Conservation (phyloP, 2,888 invertebrate species). For the Stegana nigrithorax region DNA sequence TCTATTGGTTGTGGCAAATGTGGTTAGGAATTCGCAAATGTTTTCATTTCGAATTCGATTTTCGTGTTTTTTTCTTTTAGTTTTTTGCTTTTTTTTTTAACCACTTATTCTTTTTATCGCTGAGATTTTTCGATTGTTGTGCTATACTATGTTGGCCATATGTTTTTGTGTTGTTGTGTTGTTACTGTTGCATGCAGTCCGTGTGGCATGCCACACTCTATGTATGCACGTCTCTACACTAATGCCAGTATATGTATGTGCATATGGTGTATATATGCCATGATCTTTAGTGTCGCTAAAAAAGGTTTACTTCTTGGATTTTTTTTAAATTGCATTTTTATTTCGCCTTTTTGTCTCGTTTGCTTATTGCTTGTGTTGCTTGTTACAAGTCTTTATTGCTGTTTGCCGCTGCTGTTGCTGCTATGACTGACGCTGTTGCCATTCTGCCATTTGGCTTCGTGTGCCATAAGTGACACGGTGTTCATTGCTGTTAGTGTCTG, state of each 20-base stretch:
- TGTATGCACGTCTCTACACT: too few relatives aligned
- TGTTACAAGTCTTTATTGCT: conserved; percentile 30
- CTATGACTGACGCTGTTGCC: conserved; percentile 52
- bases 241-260: too few relatives aligned
- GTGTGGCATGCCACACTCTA: too few relatives aligned
- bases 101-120: conserved; percentile 26
- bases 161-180: not conserved
- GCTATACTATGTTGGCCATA: conserved; percentile 10
- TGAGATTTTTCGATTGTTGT: conserved; percentile 21
- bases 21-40: conserved; percentile 49
- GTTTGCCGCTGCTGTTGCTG: conserved; percentile 33
- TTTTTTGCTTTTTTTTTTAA: conserved; percentile 17
- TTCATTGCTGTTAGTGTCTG: conserved; percentile 25
- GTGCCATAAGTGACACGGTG: conserved; percentile 47
- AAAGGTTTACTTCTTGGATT: not conserved
- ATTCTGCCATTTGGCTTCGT: conserved; percentile 48
- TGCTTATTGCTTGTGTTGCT: too few relatives aligned
- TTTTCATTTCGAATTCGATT: too few relatives aligned
- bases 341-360: not conserved
- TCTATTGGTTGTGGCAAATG: conserved; percentile 7
- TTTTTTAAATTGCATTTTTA: not conserved
- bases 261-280: not conserved
- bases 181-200: too few relatives aligned
- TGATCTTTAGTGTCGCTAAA: not conserved
- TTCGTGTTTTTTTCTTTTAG: conserved; percentile 22